Evolutionary conservation across 2,888 invertebrate genomes (phyloP).

Genomic region (Cremastinae sp.): DNA sequence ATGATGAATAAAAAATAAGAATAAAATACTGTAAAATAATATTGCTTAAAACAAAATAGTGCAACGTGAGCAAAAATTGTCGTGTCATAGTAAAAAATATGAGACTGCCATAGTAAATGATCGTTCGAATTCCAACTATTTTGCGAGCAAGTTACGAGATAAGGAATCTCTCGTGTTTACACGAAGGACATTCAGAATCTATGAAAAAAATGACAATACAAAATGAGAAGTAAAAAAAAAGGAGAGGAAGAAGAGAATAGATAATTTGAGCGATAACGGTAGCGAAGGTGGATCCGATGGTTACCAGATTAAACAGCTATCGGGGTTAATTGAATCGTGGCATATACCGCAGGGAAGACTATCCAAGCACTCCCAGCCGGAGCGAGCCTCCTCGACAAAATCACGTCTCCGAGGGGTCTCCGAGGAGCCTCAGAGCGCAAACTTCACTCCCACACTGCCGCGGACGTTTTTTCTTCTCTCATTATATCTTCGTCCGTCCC

Average conservation of each 20-base stretch:
- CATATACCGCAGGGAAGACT: conserved; percentile 26
- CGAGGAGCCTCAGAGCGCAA: conserved; percentile 30
- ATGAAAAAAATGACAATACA: background rate
- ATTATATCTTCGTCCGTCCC: conserved; percentile 25
- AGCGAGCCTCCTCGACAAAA: conserved; percentile 53
- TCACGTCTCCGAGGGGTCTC: conserved; percentile 55
- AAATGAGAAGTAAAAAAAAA: conserved; percentile 25
- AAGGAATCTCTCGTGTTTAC: too few relatives aligned
- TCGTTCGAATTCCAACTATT: too few relatives aligned
- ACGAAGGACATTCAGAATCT: too few relatives aligned
- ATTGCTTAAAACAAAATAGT: too few relatives aligned
- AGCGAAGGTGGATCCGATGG: conserved; percentile 49
- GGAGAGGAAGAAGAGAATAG: conserved; percentile 34
- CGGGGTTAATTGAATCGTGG: conserved; percentile 57
- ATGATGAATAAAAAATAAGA: too few relatives aligned
- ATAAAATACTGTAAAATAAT: too few relatives aligned
- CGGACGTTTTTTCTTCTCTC: conserved; percentile 31
- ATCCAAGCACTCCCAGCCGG: conserved; percentile 28
- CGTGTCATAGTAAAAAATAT: too few relatives aligned
- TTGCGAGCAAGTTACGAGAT: too few relatives aligned
- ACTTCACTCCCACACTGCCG: conserved; percentile 6
- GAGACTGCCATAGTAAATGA: too few relatives aligned
- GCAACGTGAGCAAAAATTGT: too few relatives aligned
- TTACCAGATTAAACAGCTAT: conserved; percentile 57
- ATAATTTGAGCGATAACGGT: conserved; percentile 46